These are phyloP conservation scores for Helicoverpa zea DNA, from an alignment of 1,140 invertebrate species.

Conservation along the genomic window DNA sequence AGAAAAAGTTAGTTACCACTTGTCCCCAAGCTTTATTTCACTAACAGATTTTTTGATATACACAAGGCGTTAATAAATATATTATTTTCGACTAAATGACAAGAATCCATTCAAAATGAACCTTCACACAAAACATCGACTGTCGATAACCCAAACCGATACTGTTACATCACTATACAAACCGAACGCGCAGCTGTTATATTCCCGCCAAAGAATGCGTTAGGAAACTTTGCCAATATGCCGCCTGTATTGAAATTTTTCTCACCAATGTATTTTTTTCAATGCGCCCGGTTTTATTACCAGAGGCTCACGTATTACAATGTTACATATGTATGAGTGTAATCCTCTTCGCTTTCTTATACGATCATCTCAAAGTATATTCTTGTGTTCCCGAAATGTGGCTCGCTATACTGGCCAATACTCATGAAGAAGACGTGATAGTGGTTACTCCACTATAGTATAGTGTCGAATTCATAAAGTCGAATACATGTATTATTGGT, in stretches of 20 bases:
- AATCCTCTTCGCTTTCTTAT: background rate
- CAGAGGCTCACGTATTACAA: background rate
- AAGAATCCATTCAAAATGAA: background rate
- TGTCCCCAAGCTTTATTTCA: too few relatives aligned
- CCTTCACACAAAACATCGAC: background rate
- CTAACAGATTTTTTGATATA: too few relatives aligned
- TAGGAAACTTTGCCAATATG: slow-evolving; percentile 44
- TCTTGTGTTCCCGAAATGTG: background rate
- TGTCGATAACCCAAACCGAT: slow-evolving; percentile 7
- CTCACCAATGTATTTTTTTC: slow-evolving; percentile 30
- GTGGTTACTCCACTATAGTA: too few relatives aligned
- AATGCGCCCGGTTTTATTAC: slow-evolving; percentile 19
- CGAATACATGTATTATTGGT: too few relatives aligned
- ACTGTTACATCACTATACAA: background rate
- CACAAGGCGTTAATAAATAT: too few relatives aligned
- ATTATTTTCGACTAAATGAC: background rate
- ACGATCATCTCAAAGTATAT: background rate
- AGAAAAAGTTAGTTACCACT: too few relatives aligned
- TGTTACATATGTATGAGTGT: slow-evolving; percentile 18
- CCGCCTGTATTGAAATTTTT: slow-evolving; percentile 31
- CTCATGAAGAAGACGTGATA: too few relatives aligned
- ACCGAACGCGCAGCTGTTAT: slow-evolving; percentile 41
- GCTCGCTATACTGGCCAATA: too few relatives aligned
- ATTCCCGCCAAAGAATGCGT: slow-evolving; percentile 36
- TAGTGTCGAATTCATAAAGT: too few relatives aligned